Percentiles rank a stretch among this genome's conserved stretches.
Evolutionary conservation across 1,140 invertebrate genomes (phyloP).

Genomic region (Notospermus geniculatus): DNA sequence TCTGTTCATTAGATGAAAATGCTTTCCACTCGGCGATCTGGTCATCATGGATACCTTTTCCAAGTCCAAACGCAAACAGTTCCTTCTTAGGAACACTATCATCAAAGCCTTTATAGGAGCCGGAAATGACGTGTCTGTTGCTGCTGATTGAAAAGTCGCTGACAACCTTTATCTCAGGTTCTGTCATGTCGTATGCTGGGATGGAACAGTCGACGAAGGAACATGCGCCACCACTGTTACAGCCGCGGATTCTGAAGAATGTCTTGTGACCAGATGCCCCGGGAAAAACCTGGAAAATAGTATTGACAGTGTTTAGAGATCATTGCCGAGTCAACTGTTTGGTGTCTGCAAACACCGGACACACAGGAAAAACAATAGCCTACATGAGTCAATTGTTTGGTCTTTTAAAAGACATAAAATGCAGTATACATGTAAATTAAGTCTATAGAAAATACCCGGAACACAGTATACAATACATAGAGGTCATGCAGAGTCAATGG

Average conservation of each 20-base stretch:
- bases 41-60: slow-evolving; percentile 23
- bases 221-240: slow-evolving; percentile 24
- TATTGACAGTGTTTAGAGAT: no score
- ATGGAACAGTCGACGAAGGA: slow-evolving; percentile 22
- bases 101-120: slow-evolving; percentile 27
- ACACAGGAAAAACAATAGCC: slow-evolving; percentile 12
- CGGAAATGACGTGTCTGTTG: slow-evolving; percentile 22
- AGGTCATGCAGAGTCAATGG: no score
- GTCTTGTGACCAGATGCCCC: no score
- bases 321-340: no score
- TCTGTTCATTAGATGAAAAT: slow-evolving; percentile 10
- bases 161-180: slow-evolving; percentile 28
- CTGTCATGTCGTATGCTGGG: slow-evolving; percentile 30
- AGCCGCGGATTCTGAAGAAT: no score
- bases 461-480: no score
- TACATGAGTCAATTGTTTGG: no score
- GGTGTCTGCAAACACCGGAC: no score
- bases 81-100: slow-evolving; percentile 19
- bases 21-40: slow-evolving; percentile 12
- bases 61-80: slow-evolving; percentile 24
- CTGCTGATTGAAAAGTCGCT: slow-evolving; percentile 28
- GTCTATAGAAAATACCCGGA: no score
- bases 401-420: no score
- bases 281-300: no score
- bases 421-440: no score